Base-by-base conservation (phyloP, 1,140 invertebrate genomes). In the Phthorimaea operculella region DNA sequence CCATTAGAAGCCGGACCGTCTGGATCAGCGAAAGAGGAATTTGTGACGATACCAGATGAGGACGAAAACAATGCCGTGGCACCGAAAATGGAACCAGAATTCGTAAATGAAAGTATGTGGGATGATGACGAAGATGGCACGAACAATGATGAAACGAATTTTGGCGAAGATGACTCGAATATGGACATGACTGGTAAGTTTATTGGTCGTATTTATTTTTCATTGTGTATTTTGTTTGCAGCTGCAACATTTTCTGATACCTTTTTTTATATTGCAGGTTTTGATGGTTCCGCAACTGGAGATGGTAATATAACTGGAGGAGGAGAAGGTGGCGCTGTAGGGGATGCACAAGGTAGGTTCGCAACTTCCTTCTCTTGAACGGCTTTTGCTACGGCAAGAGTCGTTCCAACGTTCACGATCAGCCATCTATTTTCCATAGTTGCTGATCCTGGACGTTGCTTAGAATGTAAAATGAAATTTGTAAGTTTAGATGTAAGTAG, bases 321-420 rank as follows among this genome's bases (percentile, higher is more conserved):
- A 54, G 83, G 79, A 48, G 85, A 87, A 79, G 84, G 85, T 52
- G 85, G 85, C 45, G 84, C 85, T 68, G 84, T 87, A 62, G 85
- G 85, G 62, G 85, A 87, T 70, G 85, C 85, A 79, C 85, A 87
- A 87, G 85, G 85, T 87, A 87, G 85, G 85, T 86, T 86, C 78
- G 57, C 68, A 64, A 68, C 48, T 68, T 63, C 59, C 54, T 58
- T 58, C 58, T 17, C 28, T 49, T 59, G 55, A 62, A 62, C 55
- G 14, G 62, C 54, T 58, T 68, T 50, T 50, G 21, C 14, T 50
- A 16, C 42, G 56, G 62, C 62, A 55, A 21, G 8, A 42, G 7
- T 36, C 18, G 39, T 47, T 42, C 7, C 11, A n/a, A 33, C 54
- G 57, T 62, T 54, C 49, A 61, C 67, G 68, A 73, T 75, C 58